Evolutionary conservation across 2,113 vertebrate species (phyloP).

Genomic region (Chloroceryle aenea): DNA sequence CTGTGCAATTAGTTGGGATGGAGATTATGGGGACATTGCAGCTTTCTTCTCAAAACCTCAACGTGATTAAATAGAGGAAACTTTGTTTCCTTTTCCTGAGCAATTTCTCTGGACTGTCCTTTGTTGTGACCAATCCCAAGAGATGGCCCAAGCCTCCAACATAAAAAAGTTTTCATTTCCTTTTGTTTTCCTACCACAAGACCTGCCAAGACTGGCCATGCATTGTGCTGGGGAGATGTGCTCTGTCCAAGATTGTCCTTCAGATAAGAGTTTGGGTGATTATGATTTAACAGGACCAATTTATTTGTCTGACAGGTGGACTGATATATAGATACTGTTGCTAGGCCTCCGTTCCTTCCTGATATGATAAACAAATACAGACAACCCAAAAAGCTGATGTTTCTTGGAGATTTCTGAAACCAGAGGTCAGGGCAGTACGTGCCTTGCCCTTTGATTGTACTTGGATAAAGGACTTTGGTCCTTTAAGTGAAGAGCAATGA

Average conservation of each 20-base stretch:
- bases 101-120: neutral
- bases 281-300: neutral
- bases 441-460: conserved; percentile 15
- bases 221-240: neutral
- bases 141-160: neutral
- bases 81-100: neutral
- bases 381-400: neutral
- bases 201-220: neutral
- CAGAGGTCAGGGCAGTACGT: neutral
- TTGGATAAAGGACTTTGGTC: neutral
- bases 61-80: neutral
- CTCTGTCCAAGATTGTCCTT: neutral
- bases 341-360: neutral
- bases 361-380: neutral
- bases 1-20: neutral
- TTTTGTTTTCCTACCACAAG: neutral
- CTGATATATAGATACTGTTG: conserved; percentile 23
- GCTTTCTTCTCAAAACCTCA: neutral
- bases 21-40: neutral
- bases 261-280: neutral
- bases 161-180: neutral
- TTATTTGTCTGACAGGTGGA: conserved; percentile 15
- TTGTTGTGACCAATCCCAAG: neutral
- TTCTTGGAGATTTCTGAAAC: neutral
- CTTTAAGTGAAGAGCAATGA: neutral